A percentile compares a stretch with the other conserved stretches of the same genome.
Conservation (phyloP, 2,888 invertebrate species). For the Steinernema hermaphroditum region DNA sequence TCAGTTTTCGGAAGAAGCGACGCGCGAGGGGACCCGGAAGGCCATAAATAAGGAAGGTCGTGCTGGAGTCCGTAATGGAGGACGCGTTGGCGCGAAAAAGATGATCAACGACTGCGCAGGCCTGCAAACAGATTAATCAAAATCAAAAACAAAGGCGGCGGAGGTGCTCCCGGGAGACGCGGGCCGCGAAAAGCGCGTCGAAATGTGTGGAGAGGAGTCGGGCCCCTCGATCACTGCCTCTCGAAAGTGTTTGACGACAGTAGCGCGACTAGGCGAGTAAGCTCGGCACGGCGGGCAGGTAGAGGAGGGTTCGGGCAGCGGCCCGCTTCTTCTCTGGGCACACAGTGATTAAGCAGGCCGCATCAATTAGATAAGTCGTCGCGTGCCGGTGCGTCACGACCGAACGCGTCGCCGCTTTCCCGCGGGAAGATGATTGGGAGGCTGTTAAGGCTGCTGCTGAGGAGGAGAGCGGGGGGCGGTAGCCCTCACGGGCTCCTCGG, state of each 20-base stretch:
- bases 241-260: conserved; percentile 28
- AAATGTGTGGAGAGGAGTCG: conserved; percentile 20
- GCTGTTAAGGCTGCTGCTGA: not conserved
- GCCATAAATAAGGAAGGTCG: conserved; percentile 22
- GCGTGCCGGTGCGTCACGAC: conserved; percentile 1
- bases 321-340: conserved; percentile 6
- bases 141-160: conserved; percentile 12
- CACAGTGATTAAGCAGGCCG: conserved; percentile 21
- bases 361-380: not conserved
- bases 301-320: conserved; percentile 4
- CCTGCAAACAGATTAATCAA: conserved; percentile 28
- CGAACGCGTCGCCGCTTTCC: conserved; percentile 6
- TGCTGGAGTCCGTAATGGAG: conserved; percentile 7
- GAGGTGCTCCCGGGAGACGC: conserved; percentile 14
- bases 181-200: conserved; percentile 7
- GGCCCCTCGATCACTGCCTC: conserved; percentile 2
- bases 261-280: conserved; percentile 19
- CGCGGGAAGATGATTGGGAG: conserved; percentile 10
- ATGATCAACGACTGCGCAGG: conserved; percentile 3
- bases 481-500: conserved; percentile 11
- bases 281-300: not conserved
- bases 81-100: conserved; percentile 10
- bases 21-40: not conserved
- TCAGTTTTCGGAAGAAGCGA: too few relatives aligned
- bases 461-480: not conserved